phyloP scores from a whole-genome alignment of 1,140 invertebrate genomes.

The Drosophila malerkotliana region DNA sequence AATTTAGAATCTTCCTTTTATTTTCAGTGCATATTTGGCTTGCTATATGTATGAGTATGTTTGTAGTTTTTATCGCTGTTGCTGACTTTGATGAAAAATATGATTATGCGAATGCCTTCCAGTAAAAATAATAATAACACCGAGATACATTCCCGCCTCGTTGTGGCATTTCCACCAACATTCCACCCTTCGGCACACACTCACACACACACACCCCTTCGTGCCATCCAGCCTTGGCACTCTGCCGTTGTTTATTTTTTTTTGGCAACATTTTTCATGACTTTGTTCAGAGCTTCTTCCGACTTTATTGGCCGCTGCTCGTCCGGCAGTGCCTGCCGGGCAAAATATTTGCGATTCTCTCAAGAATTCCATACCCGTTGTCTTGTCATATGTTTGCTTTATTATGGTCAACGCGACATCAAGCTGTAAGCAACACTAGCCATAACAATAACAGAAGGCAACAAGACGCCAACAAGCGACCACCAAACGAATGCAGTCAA shows the following conservation, averaged over 20 bases:
- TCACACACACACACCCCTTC: neutral
- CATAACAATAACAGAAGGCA: conserved; percentile 73
- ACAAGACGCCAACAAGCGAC: conserved; percentile 24
- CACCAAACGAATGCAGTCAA: conserved; percentile 54
- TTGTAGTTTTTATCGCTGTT: conserved; percentile 80
- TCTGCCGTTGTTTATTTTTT: conserved; percentile 54
- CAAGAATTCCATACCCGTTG: conserved; percentile 37
- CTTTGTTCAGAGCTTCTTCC: conserved; percentile 63
- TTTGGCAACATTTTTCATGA: conserved; percentile 79
- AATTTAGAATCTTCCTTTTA: neutral
- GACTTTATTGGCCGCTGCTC: conserved; percentile 70
- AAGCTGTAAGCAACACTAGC: conserved; percentile 67
- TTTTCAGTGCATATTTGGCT: conserved; percentile 16
- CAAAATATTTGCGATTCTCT: conserved; percentile 41
- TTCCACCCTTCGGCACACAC: conserved; percentile 1
- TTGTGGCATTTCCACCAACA: conserved; percentile 37
- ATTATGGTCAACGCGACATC: conserved; percentile 61
- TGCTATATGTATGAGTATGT: conserved; percentile 41
- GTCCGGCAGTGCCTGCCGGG: conserved; percentile 54
- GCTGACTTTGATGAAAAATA: conserved; percentile 83
- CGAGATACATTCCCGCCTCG: conserved; percentile 39
- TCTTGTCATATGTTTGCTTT: conserved; percentile 77
- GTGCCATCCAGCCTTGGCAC: conserved; percentile 20
- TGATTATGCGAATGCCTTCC: conserved; percentile 82
- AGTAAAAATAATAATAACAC: conserved; percentile 83